Base-by-base conservation (phyloP, 2,888 invertebrate genomes). In the Catonia carolina region DNA sequence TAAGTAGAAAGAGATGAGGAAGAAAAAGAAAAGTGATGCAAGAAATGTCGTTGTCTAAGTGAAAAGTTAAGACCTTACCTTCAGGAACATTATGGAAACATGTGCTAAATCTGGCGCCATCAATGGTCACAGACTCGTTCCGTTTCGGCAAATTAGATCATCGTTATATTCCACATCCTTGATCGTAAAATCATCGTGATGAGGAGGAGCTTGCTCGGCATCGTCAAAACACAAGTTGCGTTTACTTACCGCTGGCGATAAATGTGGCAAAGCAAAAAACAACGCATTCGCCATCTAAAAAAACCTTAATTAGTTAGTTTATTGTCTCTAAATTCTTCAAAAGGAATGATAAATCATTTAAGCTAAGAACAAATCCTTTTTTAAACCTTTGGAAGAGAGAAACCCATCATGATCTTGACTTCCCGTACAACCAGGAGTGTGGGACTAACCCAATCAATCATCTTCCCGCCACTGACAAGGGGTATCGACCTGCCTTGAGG, bases 61-160 rank as follows among this genome's bases (percentile, higher is more conserved):
- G 5, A 3, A 14, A 7, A 6, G 37, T 22, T 23, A 42, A 8
- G 10, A 15, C 17, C 42, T 59, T 58, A 64, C 70, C 68, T 56
- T 76, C 76, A 0, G 81, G 88, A 0, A 76, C 78, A 67, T 88
- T 89, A 61, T 85, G 81, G 71, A 90, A 91, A 1, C 90, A 91
- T 90, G 61, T 82, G 80, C 74, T 74, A 84, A 65, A 91, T 87
- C 69, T 86, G 85, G 1, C 85, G 76, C 90, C 90, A 91, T 23
- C 91, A 79, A 72, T 92, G 87, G 71, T 93, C 91, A 67, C 90
- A 90, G 0, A 89, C 72, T 86, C 88, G 90, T n/a, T 2, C 86
- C 89, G 62, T 81, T 81, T 0, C 77, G 77, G 67, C 89, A 90
- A 0, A 8, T 6, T 27, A 75, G 73, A 60, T 88, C 85, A 6